Evolutionary conservation across 2,797 vertebrate species (phyloP), one percentile per base, ranked within the genome.

Genomic region (Lepilemur septentrionalis): DNA sequence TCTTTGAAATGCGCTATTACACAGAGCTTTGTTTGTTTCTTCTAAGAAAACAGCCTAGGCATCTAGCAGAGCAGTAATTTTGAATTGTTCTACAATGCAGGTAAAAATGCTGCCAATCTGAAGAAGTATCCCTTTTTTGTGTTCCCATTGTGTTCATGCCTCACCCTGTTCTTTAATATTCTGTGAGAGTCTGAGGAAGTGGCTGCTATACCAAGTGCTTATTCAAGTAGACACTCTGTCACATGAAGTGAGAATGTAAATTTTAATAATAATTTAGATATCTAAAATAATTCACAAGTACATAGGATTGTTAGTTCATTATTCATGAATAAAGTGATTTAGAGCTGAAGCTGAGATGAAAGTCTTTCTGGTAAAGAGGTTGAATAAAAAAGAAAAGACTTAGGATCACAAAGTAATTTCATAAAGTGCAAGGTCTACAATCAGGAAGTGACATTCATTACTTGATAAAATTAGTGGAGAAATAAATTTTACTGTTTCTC

Each of bases 241-340:
- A 91, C 80, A 93, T 89, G 50, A 70, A 96, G 70, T 48, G 96
- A 81, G 89, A 93, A 96, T 79, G 85, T 87, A 93, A 94, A 97
- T 97, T 97, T 90, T 73, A 96, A 85, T 12, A n/a, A 78, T 96
- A 98, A 96, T 98, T 97, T 96, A 97, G 82, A 35, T 95, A 97
- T 96, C 63, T 82, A 80, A 97, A 98, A 89, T 89, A 97, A 91
- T 92, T 84, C 69, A 97, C 41, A 25, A 92, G 83, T 96, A 96
- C 83, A 94, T 78, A 98, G 67, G 83, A 91, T 96, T 97, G 91
- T 97, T 98, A 97, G 86, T 95, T 98, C 57, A 38, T 96, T 97
- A 94, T 97, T 98, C 92, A 97, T 98, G 95, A 97, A 89, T 88
- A 96, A 92, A 89, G 30, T 97, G 90, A 97, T 97, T 97, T 96